Evolutionary conservation across 2,797 vertebrate species (phyloP), one percentile per base, ranked within the genome.

Genomic region (Streptopelia turtur): DNA sequence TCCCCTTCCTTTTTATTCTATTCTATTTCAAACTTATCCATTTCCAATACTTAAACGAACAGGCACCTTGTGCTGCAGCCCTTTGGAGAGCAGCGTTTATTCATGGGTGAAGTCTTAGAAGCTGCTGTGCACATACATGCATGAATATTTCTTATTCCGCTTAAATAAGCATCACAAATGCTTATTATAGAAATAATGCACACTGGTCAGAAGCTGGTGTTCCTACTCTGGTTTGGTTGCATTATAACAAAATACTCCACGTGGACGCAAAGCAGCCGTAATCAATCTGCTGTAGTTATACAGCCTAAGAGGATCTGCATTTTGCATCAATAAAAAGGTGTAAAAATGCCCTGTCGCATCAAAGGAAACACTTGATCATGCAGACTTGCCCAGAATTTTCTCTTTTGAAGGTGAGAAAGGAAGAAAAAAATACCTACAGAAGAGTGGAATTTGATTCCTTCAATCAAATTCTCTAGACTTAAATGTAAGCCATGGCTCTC

Each of bases 161-260:
- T 90, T 65, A 52, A 91, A 72, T 56, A 89, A 90, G 50, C 61
- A 84, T 85, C 57, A 76, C 23, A 94, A 92, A 35, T 75, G 57
- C 57, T 78, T 87, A 5, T 74, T 45, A 39, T 9, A 13, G 57
- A 76, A 83, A 49, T n/a, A 31, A 50, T 5, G 14, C 13, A 4
- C 16, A 7, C 63, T 78, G 77, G 30, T 23, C 49, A 31, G 83
- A 72, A 91, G 70, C 63, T 81, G 79, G 55, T 91, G 84, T 39
- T 56, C 35, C 31, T 60, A 0, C 61, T 89, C 37, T 90, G 91
- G 5, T 39, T 91, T 13, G 8, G 15, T 23, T 3, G 3, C 17
- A 8, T 45, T 76, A n/a, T 52, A 22, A 52, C 37, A 70, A 52
- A 43, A 68, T 27, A 80, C 47, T 80, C 53, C 63, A 82, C 71